phyloP scores from a whole-genome alignment of 2,113 vertebrate genomes.

The Daboia siamensis region DNA sequence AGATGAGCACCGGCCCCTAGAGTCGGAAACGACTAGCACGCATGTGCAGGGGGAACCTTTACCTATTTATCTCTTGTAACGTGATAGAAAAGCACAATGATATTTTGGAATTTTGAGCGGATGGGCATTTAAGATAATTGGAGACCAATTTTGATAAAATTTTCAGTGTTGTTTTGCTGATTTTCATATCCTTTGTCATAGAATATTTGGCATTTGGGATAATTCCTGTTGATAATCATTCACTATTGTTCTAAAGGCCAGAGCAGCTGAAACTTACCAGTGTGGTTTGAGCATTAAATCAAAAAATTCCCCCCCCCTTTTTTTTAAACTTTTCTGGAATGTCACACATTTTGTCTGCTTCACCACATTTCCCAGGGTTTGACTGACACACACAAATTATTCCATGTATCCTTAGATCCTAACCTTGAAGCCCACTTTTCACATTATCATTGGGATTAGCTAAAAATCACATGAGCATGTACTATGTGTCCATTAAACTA shows the following conservation, averaged over 20 bases:
- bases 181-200: not conserved
- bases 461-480: not conserved
- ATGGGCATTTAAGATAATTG: not conserved
- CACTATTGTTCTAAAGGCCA: not conserved
- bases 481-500: not conserved
- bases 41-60: no score
- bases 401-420: not conserved
- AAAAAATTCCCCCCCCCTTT: fast-evolving
- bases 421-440: not conserved
- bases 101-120: not conserved
- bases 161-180: not conserved
- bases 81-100: not conserved
- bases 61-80: not conserved
- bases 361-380: no score
- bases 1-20: no score
- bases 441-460: not conserved
- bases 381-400: not conserved
- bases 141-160: not conserved
- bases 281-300: not conserved
- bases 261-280: not conserved
- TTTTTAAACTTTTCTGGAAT: not conserved
- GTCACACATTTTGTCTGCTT: not conserved
- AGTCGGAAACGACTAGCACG: no score
- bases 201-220: no score
- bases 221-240: not conserved